Percentiles rank a stretch among this genome's conserved stretches.
phyloP scores from a whole-genome alignment of 2,113 vertebrate species.

The Nettapus auritus region DNA sequence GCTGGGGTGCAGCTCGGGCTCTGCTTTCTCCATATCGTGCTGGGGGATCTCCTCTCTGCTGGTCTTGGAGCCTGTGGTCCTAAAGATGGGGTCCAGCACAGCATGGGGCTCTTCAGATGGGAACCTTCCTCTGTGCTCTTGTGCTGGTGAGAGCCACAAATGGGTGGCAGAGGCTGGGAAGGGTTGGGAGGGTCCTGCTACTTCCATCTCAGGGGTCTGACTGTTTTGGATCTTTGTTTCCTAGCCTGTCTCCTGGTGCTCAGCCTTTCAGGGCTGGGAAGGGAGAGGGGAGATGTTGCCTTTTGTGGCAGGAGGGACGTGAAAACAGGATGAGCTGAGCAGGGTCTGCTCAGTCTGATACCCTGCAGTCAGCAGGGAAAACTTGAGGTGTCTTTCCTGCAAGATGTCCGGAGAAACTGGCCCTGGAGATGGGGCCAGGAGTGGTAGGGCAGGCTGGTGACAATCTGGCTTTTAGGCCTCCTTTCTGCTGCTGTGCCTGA shows the following conservation, averaged over 20 bases:
- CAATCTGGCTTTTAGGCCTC: accelerated
- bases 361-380: not conserved
- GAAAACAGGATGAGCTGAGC: not conserved
- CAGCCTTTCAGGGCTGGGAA: not conserved
- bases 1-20: not conserved
- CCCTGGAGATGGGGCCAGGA: not conserved
- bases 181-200: not conserved
- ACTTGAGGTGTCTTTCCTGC: not conserved
- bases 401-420: not conserved
- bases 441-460: not conserved
- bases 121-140: not conserved
- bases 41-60: not conserved
- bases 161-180: not conserved
- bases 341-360: not conserved
- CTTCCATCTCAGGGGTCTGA: not conserved
- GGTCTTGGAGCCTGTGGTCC: not conserved
- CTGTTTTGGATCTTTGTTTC: not conserved
- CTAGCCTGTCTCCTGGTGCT: not conserved
- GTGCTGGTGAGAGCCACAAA: not conserved
- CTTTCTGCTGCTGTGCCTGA: not conserved
- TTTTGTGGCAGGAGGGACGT: not conserved
- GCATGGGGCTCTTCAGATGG: not conserved
- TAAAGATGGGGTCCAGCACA: not conserved
- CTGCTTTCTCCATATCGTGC: not conserved
- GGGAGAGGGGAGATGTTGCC: not conserved